Base-by-base conservation (phyloP, 2,888 invertebrate genomes). In the Callimorpha dominula region DNA sequence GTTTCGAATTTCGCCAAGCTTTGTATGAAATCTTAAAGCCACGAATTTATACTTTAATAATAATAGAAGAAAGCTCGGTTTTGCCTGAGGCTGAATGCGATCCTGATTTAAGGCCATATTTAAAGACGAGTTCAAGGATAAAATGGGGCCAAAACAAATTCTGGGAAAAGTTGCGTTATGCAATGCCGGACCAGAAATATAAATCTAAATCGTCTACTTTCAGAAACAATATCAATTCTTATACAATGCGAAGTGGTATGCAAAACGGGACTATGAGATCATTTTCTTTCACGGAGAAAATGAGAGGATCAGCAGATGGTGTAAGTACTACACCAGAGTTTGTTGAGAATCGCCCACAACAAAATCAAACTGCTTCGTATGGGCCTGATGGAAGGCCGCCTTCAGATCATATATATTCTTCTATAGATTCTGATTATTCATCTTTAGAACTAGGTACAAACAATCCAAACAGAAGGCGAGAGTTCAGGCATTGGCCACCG, bases 91-190 rank as follows among this genome's bases (percentile, higher is more conserved):
- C 98, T 11, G 98, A 98, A 88, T 97, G 98, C 76, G 99, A 99
- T 89, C 97, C 97, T 40, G 99, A 99, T 89, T 96, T 99, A 73
- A 96, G 98, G 87, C 97, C 98, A 54, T 99, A 99, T 90, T 96
- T 99, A 74, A 98, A 98, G 92, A 98, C 98, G 64, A 97, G 98
- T 88, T 97, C 98, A 71, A 96, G 98, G 76, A 96, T 99, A 82
- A 96, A 97, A 84, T 98, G 98, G 97, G 98, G 98, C 85, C 99
- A 99, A 92, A 98, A 97, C 86, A 97, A 98, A 89, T 99, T 99
- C 96, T 99, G 99, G 99, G 98, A 99, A 89, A 97, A 98, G 88
- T 95, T 99, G 80, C 97, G 98, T 80, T 99, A 98, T 90, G 97
- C 98, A 76, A 97, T 99, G 97, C 99, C 99, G 49, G 97, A 97